Conservation (phyloP, 2,797 vertebrate genomes). For the Linurgus olivaceus region DNA sequence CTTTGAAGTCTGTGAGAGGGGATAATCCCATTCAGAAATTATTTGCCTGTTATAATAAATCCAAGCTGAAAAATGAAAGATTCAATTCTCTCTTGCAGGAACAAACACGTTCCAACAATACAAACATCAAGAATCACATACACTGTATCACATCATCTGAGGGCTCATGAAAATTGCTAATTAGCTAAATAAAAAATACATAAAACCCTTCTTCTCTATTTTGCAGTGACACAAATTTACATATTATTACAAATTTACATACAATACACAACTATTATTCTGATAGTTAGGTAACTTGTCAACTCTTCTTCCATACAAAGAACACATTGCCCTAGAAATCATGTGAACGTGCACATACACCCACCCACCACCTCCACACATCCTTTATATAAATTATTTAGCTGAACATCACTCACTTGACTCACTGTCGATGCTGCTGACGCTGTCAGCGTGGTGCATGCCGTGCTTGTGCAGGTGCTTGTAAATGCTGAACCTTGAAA, state of each 20-base stretch:
- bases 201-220: background rate
- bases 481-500: constrained; percentile 84
- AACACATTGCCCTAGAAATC: background rate
- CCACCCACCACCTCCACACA: background rate
- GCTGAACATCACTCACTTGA: constrained; percentile 75
- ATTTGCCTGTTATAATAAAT: background rate
- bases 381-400: background rate
- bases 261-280: background rate
- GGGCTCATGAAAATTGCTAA: background rate
- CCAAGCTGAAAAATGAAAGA: background rate
- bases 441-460: constrained; percentile 79
- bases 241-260: background rate
- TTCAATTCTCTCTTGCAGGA: background rate
- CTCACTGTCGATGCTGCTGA: constrained; percentile 87
- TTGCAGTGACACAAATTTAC: background rate
- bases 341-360: background rate
- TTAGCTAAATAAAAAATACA: background rate
- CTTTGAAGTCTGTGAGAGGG: background rate
- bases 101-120: background rate
- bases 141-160: background rate
- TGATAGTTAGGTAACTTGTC: background rate
- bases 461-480: constrained; percentile 85
- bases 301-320: background rate
- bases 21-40: background rate
- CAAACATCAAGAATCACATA: background rate